phyloP scores from a whole-genome alignment of 2,888 invertebrate species.

The Homarus gammarus region DNA sequence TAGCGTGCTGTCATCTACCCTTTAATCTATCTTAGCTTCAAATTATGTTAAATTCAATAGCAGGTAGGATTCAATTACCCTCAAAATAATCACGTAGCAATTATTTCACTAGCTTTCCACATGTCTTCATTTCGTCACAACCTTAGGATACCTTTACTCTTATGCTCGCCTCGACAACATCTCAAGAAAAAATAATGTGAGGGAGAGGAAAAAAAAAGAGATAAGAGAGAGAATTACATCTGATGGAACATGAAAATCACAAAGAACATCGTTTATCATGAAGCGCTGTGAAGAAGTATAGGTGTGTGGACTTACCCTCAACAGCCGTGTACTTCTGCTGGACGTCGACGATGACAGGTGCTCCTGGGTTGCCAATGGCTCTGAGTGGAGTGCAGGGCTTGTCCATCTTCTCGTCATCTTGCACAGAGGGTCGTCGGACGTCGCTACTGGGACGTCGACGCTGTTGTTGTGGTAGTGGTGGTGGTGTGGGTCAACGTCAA shows the following conservation, averaged over 20 bases:
- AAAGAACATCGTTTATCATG: too few relatives aligned
- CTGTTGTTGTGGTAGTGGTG: constrained; percentile 42
- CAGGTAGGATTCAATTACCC: too few relatives aligned
- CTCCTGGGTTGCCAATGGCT: constrained; percentile 88
- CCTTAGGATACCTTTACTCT: too few relatives aligned
- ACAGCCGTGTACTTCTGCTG: constrained; percentile 97
- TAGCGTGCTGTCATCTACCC: too few relatives aligned
- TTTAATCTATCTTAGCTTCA: too few relatives aligned
- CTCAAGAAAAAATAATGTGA: neutral
- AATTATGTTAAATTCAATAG: too few relatives aligned
- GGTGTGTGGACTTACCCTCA: constrained; percentile 86
- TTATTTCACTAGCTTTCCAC: too few relatives aligned
- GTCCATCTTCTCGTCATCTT: constrained; percentile 94
- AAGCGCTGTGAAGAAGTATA: neutral
- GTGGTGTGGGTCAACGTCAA: neutral
- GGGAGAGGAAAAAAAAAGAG: neutral
- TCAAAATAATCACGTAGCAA: too few relatives aligned
- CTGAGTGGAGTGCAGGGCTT: constrained; percentile 93
- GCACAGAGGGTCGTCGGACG: constrained; percentile 92
- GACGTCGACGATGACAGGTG: constrained; percentile 93
- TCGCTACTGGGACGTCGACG: constrained; percentile 92
- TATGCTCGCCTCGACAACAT: too few relatives aligned
- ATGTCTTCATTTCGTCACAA: too few relatives aligned
- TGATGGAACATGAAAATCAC: neutral
- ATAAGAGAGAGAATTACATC: neutral